Evolutionary conservation across 1,140 invertebrate genomes (phyloP), one percentile per base, ranked within the genome.

Genomic region (Aricia agestis): DNA sequence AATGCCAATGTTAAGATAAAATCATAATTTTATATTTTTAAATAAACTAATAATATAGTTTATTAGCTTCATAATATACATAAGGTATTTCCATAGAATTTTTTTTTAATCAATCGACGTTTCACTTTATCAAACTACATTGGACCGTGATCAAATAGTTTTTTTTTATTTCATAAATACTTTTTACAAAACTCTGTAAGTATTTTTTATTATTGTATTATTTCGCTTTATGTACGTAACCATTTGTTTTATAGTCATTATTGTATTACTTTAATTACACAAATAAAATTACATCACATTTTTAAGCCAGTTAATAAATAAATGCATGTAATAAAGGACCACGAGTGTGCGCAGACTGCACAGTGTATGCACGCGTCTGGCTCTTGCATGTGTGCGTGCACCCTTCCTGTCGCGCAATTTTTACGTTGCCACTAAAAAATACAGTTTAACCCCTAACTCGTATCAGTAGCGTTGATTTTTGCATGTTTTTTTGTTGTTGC

Each of bases 321-420:
- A 63, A 63, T 18, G 18, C 59, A 63, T 63, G 59, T 17, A 75
- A 68, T 71, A 75, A 71, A 69, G 41, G 69, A 58, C 25, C 66
- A 10, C 1, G 18, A 80, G 82, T 84, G 79, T 83, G 80, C 45
- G 73, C 87, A 89, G 85, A 87, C 87, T 88, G 86, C 85, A 87
- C 74, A 70, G 74, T 78, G 70, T 77, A 77, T 70, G 73, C 71
- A 80, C 82, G 76, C 71, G 72, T 63, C 74, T 84, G 86, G 83
- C 87, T 45, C 73, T 66, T 41, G 13, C 6, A 68, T 76, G 83
- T 90, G 79, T 85, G 84, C 13, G 85, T 86, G 83, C 86, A 90
- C 86, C 88, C 88, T 90, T 90, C 83, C 79, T 80, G 86, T 87
- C 83, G 85, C 79, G 78, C 68, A 80, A 73, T 81, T 36, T 75